Percentiles rank a stretch among this genome's conserved stretches.
phyloP scores from a whole-genome alignment of 2,888 invertebrate genomes.

The Linhomoeus sp. region DNA sequence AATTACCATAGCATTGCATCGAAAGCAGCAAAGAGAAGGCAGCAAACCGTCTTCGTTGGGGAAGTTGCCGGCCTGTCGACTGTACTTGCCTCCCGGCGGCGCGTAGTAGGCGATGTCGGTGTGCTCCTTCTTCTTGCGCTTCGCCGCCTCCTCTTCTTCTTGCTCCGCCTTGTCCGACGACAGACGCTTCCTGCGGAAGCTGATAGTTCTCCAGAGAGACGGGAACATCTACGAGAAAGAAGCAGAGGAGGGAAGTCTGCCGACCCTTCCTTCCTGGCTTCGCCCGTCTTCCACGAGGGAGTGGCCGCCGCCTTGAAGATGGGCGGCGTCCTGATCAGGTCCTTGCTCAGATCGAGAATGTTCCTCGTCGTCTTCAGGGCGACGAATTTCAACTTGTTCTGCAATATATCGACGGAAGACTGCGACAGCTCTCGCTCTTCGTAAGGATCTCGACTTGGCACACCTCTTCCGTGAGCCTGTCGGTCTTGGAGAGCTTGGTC shows the following conservation, averaged over 20 bases:
- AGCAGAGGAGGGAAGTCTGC: too few relatives aligned
- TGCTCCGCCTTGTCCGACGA: too few relatives aligned
- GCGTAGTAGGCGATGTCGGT: conserved; percentile 24
- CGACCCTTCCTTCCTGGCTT: neutral
- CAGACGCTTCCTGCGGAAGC: too few relatives aligned
- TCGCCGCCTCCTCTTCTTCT: neutral
- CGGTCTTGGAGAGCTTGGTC: too few relatives aligned
- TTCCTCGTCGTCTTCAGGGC: conserved; percentile 76
- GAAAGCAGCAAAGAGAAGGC: too few relatives aligned
- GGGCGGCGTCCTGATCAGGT: conserved; percentile 79
- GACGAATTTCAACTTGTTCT: conserved; percentile 39
- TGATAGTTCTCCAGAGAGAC: too few relatives aligned
- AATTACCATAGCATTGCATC: too few relatives aligned
- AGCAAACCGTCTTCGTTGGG: neutral
- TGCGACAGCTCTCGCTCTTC: too few relatives aligned
- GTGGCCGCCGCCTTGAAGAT: conserved; percentile 49
- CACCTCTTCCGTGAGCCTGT: too few relatives aligned
- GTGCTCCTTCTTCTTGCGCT: neutral
- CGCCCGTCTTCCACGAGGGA: conserved; percentile 29
- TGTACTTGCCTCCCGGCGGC: conserved; percentile 30
- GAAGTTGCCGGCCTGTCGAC: conserved; percentile 25
- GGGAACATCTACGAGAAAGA: too few relatives aligned
- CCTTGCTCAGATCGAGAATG: conserved; percentile 72
- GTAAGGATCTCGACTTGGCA: conserved; percentile 1
- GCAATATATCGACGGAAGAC: too few relatives aligned